These are phyloP conservation scores for Drosophila arizonae DNA, from an alignment of 1,140 invertebrate species.

Conservation along the genomic window DNA sequence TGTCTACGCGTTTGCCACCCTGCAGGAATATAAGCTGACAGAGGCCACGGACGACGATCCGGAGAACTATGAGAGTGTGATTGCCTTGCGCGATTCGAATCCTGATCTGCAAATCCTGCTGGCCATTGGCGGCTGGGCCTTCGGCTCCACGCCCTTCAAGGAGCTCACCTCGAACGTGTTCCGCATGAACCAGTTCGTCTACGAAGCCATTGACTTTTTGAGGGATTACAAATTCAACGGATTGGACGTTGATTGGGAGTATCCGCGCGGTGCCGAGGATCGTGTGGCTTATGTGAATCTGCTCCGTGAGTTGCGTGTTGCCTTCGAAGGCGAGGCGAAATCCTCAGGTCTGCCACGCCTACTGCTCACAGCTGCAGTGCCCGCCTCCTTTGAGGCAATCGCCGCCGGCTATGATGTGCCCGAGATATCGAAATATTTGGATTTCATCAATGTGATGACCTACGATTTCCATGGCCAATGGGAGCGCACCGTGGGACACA, in stretches of 20 bases:
- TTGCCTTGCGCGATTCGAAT: slow-evolving; percentile 93
- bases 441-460: slow-evolving; percentile 97
- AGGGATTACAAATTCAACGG: slow-evolving; percentile 96
- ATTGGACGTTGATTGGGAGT: slow-evolving; percentile 97
- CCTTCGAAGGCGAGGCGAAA: slow-evolving; percentile 95
- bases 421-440: slow-evolving; percentile 96
- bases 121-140: slow-evolving; percentile 97
- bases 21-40: slow-evolving; percentile 91
- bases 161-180: slow-evolving; percentile 95
- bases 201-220: slow-evolving; percentile 96
- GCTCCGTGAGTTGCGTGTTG: slow-evolving; percentile 90
- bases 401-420: slow-evolving; percentile 96
- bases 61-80: slow-evolving; percentile 92
- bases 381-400: slow-evolving; percentile 95
- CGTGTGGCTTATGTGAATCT: slow-evolving; percentile 91
- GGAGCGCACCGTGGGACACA: slow-evolving; percentile 96
- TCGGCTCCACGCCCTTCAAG: slow-evolving; percentile 96
- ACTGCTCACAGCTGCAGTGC: slow-evolving; percentile 94
- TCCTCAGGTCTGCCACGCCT: slow-evolving; percentile 90
- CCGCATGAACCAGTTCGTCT: slow-evolving; percentile 97
- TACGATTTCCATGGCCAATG: slow-evolving; percentile 97
- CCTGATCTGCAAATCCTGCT: slow-evolving; percentile 94
- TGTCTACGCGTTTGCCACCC: slow-evolving; percentile 95
- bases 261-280: slow-evolving; percentile 94
- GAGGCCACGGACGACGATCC: slow-evolving; percentile 91